Base-by-base conservation (phyloP, 2,113 vertebrate genomes). In the Callospermophilus lateralis region DNA sequence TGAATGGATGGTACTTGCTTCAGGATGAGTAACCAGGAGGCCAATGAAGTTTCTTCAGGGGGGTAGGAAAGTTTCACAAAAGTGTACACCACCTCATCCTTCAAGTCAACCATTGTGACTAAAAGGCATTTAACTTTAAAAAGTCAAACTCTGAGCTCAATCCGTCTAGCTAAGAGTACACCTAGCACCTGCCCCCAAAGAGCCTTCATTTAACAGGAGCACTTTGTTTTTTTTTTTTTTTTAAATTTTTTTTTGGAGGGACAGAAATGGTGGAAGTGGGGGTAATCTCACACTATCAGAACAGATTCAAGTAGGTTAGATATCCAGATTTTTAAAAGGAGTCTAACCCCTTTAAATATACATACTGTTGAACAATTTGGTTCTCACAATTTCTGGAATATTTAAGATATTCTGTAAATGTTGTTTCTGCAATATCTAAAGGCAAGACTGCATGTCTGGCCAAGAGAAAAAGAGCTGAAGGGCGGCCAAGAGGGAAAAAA, bases 11-110 rank as follows among this genome's bases (percentile, higher is more conserved):
- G 86, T 97, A 97, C 96, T 98, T 97, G 97, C 93, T 98, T 97
- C 98, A 98, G 97, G 98, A 97, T 90, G 96, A 98, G 97, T 96
- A 98, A 98, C 93, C 97, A 98, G 97, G 97, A 88, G 97, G 98
- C 97, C 97, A 94, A 97, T 98, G 98, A 99, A 98, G 98, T 98
- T 99, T 99, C 98, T 98, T 98, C 98, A 96, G 94, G 73, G 90
- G 88, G 90, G 51, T 80, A 98, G 95, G 97, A 98, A 97, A 98
- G 98, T 94, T 97, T 98, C 79, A 95, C 95, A 97, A 88, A 96
- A 96, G 90, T 78, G 96, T 93, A 97, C 92, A 96, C 84, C 96
- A 96, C 77, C 74, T 90, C 4, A 7, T 93, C 93, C 97, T 91
- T 98, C 96, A 96, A 96, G 97, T 98, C 96, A 97, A 93, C 53